phyloP scores from a whole-genome alignment of 2,113 vertebrate species.

The Platysternon megacephalum region DNA sequence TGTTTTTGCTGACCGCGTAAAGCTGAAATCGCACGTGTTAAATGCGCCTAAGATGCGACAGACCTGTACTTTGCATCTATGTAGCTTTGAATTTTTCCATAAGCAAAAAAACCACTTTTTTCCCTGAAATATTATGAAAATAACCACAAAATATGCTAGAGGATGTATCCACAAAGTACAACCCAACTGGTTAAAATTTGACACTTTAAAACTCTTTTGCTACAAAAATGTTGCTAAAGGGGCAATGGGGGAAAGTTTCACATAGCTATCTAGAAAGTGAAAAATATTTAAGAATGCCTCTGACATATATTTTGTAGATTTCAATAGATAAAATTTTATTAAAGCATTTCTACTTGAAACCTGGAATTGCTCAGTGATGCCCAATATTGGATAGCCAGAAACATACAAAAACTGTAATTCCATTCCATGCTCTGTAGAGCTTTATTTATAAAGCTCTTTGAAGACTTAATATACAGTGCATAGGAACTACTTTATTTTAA shows the following conservation, averaged over 20 bases:
- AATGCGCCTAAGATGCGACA: no score
- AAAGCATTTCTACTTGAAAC: background rate
- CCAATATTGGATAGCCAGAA: background rate
- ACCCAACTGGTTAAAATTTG: background rate
- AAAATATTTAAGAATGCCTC: background rate
- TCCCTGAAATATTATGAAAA: background rate
- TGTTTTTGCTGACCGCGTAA: no score
- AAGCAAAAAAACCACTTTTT: background rate
- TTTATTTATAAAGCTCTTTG: slow-evolving; percentile 24
- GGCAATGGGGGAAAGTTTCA: background rate
- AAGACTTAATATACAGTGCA: background rate
- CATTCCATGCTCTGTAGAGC: background rate
- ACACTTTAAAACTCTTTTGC: background rate
- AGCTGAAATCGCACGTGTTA: no score
- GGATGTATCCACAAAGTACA: background rate
- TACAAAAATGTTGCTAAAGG: background rate
- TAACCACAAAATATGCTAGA: background rate
- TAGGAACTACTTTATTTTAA: background rate
- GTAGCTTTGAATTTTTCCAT: background rate
- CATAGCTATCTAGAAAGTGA: background rate
- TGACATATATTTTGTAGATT: background rate
- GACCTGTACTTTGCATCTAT: background rate
- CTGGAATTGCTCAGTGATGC: background rate
- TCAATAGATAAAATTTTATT: background rate
- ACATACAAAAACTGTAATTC: background rate